Conservation (phyloP, 2,888 invertebrate species). For the Oscheius onirici region DNA sequence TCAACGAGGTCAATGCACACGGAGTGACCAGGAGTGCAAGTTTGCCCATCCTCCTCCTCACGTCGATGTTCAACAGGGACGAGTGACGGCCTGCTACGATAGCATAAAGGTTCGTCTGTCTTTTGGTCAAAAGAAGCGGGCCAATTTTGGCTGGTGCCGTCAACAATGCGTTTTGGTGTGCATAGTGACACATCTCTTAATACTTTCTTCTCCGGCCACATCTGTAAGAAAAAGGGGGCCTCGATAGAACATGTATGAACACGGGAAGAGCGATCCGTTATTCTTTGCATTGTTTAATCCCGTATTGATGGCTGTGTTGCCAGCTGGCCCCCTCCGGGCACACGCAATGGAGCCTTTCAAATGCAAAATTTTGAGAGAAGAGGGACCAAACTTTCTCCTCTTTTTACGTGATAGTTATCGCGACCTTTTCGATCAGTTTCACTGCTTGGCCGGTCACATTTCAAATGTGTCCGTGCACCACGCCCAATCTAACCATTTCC, state of each 20-base stretch:
- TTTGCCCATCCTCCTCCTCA: constrained; percentile 99
- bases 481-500: background rate
- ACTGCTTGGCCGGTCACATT: too few relatives aligned
- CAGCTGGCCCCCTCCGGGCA: constrained; percentile 30
- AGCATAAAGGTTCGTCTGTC: constrained; percentile 91
- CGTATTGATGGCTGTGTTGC: constrained; percentile 36
- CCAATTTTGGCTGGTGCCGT: constrained; percentile 8
- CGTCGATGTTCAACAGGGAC: constrained; percentile 99
- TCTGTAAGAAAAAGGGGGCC: background rate
- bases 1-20: constrained; percentile 98
- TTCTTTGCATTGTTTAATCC: constrained; percentile 41
- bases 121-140: background rate
- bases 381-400: background rate
- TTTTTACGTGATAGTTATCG: too few relatives aligned
- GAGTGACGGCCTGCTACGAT: constrained; percentile 99
- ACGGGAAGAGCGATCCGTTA: constrained; percentile 25
- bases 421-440: constrained; percentile 25
- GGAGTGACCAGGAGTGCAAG: constrained; percentile 99
- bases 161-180: constrained; percentile 2
- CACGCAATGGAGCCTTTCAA: constrained; percentile 25
- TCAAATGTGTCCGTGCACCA: background rate
- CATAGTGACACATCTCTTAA: constrained; percentile 8
- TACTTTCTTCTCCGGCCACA: background rate
- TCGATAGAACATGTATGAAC: constrained; percentile 2
- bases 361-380: constrained; percentile 30